Evolutionary conservation across 23 tunicate species (phyloP), one percentile per base, ranked within the genome.

Genomic region (Halocynthia aurantium): DNA sequence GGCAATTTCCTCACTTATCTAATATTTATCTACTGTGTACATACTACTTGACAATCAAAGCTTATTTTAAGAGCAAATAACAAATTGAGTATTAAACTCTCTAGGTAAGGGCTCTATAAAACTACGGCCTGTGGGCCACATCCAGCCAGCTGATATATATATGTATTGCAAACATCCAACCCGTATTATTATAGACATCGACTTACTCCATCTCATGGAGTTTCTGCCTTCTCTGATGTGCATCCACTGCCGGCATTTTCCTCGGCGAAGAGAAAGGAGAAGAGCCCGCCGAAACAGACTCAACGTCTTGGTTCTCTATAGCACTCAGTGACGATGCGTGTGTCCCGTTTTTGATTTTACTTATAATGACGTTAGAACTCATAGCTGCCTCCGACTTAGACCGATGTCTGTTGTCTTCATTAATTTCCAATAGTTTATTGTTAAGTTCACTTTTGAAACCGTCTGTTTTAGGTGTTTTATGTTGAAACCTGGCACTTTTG

Each of bases 401-500:
- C 62, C 78, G 56, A 21, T 8, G 12, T 18, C 78, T 53, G 0
- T 8, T 15, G 60, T 74, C 22, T 12, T 54, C 31, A 8, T 55
- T 31, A 31, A 31, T 31, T 31, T 31, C 44, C 44, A 31, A 31
- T 31, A 31, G 44, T 31, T 31, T 31, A 31, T 31, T 31, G 44
- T 31, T 31, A 31, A 31, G 44, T 31, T 31, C 44, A 4, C 44
- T 31, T 31, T 4, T 31, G 4, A 31, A 31, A 31, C 44, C 44
- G 44, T 31, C 44, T 31, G 1, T 31, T 31, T 31, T 31, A 31
- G 44, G 44, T 31, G 44, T 31, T 31, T 74, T 74, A 22, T 54
- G 55, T 21, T 62, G 78, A 54, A 51, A 74, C 21, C 78, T 62
- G 31, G 78, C 78, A 53, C 78, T 74, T 13, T 64, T 53, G 21